phyloP scores from a whole-genome alignment of 35 echinoderm and acorn worm species.

The Heliocidaris erythrogramma region DNA sequence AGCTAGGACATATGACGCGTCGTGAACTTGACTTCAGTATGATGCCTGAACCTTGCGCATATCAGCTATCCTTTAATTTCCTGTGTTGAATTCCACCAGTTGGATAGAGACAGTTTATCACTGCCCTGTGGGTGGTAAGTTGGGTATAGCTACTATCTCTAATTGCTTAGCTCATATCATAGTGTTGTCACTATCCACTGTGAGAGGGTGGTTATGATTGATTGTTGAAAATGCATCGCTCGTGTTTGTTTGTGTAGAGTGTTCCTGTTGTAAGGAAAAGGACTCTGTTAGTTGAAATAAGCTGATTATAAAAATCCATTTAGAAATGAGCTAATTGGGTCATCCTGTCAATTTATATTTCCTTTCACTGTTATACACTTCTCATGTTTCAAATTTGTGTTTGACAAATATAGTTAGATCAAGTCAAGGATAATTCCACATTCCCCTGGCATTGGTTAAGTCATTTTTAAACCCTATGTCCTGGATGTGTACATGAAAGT shows the following conservation, averaged over 20 bases:
- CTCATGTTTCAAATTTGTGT: too few relatives aligned
- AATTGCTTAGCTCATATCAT: not conserved
- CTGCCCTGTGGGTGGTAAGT: not conserved
- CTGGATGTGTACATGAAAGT: too few relatives aligned
- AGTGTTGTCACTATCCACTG: not conserved
- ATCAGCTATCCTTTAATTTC: not conserved
- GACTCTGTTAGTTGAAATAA: too few relatives aligned
- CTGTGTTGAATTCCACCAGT: not conserved
- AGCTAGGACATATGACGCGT: not conserved
- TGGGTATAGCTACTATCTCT: not conserved
- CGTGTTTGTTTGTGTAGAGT: not conserved
- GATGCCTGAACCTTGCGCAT: not conserved
- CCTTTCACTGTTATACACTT: too few relatives aligned
- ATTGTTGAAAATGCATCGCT: not conserved
- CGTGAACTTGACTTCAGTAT: not conserved
- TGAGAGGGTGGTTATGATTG: not conserved
- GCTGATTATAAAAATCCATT: too few relatives aligned
- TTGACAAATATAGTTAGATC: too few relatives aligned
- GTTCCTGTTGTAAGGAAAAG: too few relatives aligned
- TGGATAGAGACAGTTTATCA: constrained; percentile 5
- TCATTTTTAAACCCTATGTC: too few relatives aligned
- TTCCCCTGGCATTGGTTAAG: too few relatives aligned
- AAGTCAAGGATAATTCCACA: too few relatives aligned
- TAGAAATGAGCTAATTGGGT: too few relatives aligned
- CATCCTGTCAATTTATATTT: too few relatives aligned